phyloP scores from a whole-genome alignment of 2,113 vertebrate genomes.

The Pitta sordida region DNA sequence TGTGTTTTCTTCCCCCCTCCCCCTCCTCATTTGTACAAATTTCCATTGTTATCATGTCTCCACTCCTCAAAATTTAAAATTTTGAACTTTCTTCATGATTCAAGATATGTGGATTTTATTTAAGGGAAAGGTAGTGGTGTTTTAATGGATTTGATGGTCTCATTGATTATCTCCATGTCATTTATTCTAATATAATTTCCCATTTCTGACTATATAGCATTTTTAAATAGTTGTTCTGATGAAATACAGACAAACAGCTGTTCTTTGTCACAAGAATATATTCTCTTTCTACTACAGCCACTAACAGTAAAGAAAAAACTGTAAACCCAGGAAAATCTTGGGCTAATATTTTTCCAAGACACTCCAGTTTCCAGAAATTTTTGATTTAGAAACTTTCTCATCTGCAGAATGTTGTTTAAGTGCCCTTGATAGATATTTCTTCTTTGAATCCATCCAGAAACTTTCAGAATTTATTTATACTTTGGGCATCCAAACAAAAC shows the following conservation, averaged over 20 bases:
- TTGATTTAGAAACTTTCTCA: neutral
- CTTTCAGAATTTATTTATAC: neutral
- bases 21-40: neutral
- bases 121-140: neutral
- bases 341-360: neutral
- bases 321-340: neutral
- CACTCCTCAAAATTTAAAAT: neutral
- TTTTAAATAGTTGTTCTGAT: neutral
- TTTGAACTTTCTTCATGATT: neutral
- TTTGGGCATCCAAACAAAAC: neutral
- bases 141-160: neutral
- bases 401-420: neutral
- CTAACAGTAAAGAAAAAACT: neutral
- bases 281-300: neutral
- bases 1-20: neutral
- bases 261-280: neutral
- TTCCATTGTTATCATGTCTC: neutral
- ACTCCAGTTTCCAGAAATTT: neutral
- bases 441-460: neutral
- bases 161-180: no score
- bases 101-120: neutral
- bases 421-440: neutral
- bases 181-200: neutral
- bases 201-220: neutral
- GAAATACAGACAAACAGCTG: neutral